Percentiles rank a stretch among this genome's conserved stretches.
Evolutionary conservation across 2,888 invertebrate genomes (phyloP).

Genomic region (Meta bourneti): DNA sequence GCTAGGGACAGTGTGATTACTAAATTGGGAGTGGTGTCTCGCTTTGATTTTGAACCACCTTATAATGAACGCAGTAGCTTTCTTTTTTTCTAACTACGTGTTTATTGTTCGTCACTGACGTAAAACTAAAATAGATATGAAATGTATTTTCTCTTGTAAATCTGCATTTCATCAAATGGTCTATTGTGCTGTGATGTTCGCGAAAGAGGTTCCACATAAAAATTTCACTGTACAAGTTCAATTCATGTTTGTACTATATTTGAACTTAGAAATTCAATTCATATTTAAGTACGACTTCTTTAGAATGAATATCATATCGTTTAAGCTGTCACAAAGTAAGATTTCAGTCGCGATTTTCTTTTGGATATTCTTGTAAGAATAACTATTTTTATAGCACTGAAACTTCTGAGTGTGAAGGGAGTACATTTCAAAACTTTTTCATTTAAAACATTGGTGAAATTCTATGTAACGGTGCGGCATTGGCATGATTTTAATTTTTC

Average conservation of each 20-base stretch:
- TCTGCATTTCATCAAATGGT: conserved; percentile 68
- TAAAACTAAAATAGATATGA: conserved; percentile 56
- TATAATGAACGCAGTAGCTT: conserved; percentile 13
- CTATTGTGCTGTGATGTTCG: conserved; percentile 29
- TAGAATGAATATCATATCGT: not conserved
- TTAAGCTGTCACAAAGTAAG: not conserved
- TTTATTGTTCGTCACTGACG: conserved; percentile 56
- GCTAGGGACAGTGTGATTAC: not conserved
- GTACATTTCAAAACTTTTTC: no score
- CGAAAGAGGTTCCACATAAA: conserved; percentile 25
- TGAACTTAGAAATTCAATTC: not conserved
- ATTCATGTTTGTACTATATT: no score
- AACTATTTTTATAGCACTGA: no score
- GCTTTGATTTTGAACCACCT: conserved; percentile 53
- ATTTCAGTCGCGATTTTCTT: not conserved
- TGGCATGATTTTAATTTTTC: no score
- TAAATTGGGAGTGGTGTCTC: conserved; percentile 11
- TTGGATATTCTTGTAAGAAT: no score
- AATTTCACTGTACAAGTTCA: not conserved
- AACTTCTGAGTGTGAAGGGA: no score
- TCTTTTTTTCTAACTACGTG: conserved; percentile 53
- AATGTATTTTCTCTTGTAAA: conserved; percentile 71
- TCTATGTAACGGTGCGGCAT: no score
- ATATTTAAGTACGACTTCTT: not conserved
- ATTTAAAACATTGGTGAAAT: no score